phyloP scores from a whole-genome alignment of 2,113 vertebrate species.

The Brachyhypopomus gauderio region DNA sequence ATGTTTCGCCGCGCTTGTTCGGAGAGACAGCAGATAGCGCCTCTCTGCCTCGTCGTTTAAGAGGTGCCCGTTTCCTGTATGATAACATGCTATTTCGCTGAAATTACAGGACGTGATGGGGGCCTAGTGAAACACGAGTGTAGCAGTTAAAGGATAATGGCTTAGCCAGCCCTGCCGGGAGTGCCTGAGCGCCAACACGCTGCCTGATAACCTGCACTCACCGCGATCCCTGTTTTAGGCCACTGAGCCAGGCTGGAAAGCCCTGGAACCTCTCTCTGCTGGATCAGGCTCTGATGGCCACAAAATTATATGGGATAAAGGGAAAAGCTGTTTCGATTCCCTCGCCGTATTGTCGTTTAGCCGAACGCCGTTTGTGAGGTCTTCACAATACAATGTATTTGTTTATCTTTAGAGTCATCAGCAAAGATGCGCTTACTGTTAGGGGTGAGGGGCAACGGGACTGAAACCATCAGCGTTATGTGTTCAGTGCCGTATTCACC shows the following conservation, averaged over 20 bases:
- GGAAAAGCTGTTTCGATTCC: constrained; percentile 45
- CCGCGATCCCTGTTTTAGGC: constrained; percentile 32
- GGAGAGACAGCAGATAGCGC: constrained; percentile 68
- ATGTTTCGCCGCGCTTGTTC: constrained; percentile 73
- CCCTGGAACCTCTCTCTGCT: constrained; percentile 32
- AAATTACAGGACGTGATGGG: constrained; percentile 63
- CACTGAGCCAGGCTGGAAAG: constrained; percentile 44
- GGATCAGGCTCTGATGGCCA: constrained; percentile 47
- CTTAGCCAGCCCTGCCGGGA: constrained; percentile 56
- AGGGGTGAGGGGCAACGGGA: neutral
- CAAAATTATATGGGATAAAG: constrained; percentile 53
- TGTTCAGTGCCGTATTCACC: neutral
- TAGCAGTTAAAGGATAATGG: constrained; percentile 62
- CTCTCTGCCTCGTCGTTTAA: constrained; percentile 61
- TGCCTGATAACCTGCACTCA: constrained; percentile 54
- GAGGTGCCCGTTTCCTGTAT: constrained; percentile 72
- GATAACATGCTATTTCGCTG: constrained; percentile 62
- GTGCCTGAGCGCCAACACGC: constrained; percentile 55
- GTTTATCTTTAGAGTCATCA: constrained; percentile 16
- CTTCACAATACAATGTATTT: constrained; percentile 31
- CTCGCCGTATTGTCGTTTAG: constrained; percentile 35
- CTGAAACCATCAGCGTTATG: neutral
- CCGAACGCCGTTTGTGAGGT: constrained; percentile 29
- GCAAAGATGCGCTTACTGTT: neutral
- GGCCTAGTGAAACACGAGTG: constrained; percentile 58